Percentiles rank a stretch among this genome's conserved stretches.
Evolutionary conservation across 2,113 vertebrate genomes (phyloP).

Genomic region (Formicarius rufipectus): DNA sequence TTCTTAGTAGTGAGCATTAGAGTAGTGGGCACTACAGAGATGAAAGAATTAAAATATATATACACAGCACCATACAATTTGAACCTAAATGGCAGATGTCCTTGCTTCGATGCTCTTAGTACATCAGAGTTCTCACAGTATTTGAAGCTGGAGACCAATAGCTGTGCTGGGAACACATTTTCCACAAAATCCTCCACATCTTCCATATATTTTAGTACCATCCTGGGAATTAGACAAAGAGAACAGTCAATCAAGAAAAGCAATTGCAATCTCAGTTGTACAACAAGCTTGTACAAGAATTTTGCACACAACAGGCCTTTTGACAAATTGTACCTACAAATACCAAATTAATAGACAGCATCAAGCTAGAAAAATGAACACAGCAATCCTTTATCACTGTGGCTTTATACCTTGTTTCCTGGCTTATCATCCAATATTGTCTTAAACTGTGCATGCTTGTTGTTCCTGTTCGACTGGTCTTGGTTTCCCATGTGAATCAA

Average conservation of each 20-base stretch:
- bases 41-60: background rate
- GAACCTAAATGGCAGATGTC: background rate
- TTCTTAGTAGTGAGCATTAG: background rate
- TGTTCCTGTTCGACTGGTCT: background rate
- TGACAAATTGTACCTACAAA: background rate
- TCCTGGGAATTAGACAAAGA: conserved; percentile 78
- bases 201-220: conserved; percentile 90
- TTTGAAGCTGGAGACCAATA: conserved; percentile 85
- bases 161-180: conserved; percentile 89
- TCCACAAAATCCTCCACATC: conserved; percentile 95
- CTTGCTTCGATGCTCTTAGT: background rate
- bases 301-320: background rate
- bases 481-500: background rate
- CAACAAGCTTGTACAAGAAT: background rate
- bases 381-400: background rate
- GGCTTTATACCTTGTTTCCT: rapidly evolving
- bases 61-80: conserved; percentile 53
- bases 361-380: background rate
- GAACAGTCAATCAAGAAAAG: background rate
- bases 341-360: background rate
- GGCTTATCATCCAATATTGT: background rate
- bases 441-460: background rate
- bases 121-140: conserved; percentile 69
- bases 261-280: background rate
- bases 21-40: background rate